Base-by-base conservation (phyloP, 2,113 vertebrate species). In the Nycticorax nycticorax region DNA sequence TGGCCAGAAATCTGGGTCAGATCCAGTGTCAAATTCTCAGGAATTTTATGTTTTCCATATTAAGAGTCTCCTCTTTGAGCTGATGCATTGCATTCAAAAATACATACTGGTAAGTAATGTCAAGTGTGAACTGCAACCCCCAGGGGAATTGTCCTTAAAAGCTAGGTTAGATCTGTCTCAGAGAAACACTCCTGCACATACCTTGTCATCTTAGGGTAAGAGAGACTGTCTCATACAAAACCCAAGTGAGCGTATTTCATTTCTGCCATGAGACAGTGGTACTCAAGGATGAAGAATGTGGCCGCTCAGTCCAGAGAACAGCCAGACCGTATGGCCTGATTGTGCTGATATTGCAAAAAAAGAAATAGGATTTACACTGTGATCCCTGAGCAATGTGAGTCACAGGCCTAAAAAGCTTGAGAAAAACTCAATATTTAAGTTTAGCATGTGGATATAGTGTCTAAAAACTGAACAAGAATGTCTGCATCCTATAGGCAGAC, bases 1-100 rank as follows among this genome's bases (percentile, higher is more conserved):
- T 89, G 80, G 55, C 48, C 86, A 80, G 69, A 91, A 89, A 89
- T 79, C 62, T 87, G 62, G 62, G 66, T 91, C 80, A 95, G 26
- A 95, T 39, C 63, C 69, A 74, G 50, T 4, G 55, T 14, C 22
- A 18, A 28, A 48, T 72, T 78, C 17, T 7, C 18, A 30, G 86
- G 53, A 43, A 63, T 87, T 71, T 78, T 41, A 37, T 45, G 73
- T 79, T 73, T 89, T 74, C 67, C n/a, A 9, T 22, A 30, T 76
- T 72, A 72, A 68, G 23, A 62, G 21, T 73, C 48, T 91, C 32
- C 28, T 47, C 24, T 81, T 63, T 0, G 1, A 62, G 73, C 39
- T n/a, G 27, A 68, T 3, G 2, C 0, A 0, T 20, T 69, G 57
- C 57, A 62, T 79, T 67, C 6, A 4, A 89, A 92, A 94, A 89